These are phyloP conservation scores for Saxicola maurus DNA, from an alignment of 2,797 vertebrate species.

Conservation along the genomic window DNA sequence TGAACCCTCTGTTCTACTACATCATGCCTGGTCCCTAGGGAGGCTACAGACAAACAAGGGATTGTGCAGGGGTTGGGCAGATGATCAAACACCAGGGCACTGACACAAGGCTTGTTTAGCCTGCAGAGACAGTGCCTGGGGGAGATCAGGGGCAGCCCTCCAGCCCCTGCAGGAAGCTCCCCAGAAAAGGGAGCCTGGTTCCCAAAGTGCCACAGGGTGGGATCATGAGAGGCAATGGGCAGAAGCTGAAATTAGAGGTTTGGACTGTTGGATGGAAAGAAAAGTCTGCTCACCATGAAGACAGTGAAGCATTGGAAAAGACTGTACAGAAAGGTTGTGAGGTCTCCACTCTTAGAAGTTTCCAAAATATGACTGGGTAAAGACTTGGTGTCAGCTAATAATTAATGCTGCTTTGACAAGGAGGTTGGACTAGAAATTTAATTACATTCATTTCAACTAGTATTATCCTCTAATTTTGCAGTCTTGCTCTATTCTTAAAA, in stretches of 20 bases:
- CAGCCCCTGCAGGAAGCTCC: background rate
- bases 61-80: background rate
- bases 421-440: background rate
- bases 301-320: background rate
- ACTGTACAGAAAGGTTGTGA: background rate
- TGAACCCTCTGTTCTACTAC: background rate
- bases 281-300: background rate
- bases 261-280: background rate
- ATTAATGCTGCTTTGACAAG: background rate
- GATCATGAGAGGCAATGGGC: fast-evolving
- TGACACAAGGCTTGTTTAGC: background rate
- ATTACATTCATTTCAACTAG: background rate
- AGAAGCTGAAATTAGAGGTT: background rate
- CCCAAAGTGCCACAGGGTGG: fast-evolving
- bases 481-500: background rate
- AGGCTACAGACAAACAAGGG: background rate
- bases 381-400: background rate
- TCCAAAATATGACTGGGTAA: background rate
- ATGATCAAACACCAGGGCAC: background rate
- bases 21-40: background rate
- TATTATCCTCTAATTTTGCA: background rate
- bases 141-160: background rate
- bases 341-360: background rate
- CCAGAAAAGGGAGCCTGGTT: background rate
- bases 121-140: background rate